Base-by-base conservation (phyloP, 2,113 vertebrate genomes). In the Thunnus maccoyii region DNA sequence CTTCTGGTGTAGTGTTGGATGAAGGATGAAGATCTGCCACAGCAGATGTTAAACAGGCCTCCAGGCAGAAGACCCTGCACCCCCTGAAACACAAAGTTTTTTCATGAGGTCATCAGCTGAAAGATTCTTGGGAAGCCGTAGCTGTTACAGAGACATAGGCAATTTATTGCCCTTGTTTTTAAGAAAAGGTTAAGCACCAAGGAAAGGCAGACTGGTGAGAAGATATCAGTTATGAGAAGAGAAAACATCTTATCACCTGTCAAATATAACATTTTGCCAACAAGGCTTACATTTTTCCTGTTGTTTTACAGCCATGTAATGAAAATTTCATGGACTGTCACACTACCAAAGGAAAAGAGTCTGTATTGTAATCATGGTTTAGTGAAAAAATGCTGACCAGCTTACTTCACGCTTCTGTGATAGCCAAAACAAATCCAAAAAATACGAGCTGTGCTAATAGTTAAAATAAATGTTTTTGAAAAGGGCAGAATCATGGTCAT, bases 11-110 rank as follows among this genome's bases (percentile, higher is more conserved):
- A 16, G 15, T 65, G 27, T 44, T 25, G 41, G 17, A 52, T 17
- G 56, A 84, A 27, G 60, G 36, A 41, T 41, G 36, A 9, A 41
- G 9, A 30, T 69, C 27, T 62, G 75, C 27, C 75, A 50, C 27
- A 54, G 27, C 25, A 54, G 50, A 77, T 13, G 16, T 8, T 18
- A 52, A 78, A 74, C 41, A 71, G 44, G 32, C 36, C 54, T 65
- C 57, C 3, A 1, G 32, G 4, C n/a, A 3, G 10, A 22, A 20
- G n/a, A 48, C 51, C 22, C 5, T 25, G 7, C 5, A 1, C 9
- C n/a, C 25, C 27, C 2, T 10, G 4, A 56, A 47, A 15, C 7
- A 54, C 30, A 16, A 41, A 0, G 15, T 12, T 65, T 55, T 55
- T 60, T 72, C 25, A 41, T n/a, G 14, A 67, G 44, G 8, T 56